Conservation (phyloP, 2,113 vertebrate genomes). For the Paradoxurus hermaphroditus region DNA sequence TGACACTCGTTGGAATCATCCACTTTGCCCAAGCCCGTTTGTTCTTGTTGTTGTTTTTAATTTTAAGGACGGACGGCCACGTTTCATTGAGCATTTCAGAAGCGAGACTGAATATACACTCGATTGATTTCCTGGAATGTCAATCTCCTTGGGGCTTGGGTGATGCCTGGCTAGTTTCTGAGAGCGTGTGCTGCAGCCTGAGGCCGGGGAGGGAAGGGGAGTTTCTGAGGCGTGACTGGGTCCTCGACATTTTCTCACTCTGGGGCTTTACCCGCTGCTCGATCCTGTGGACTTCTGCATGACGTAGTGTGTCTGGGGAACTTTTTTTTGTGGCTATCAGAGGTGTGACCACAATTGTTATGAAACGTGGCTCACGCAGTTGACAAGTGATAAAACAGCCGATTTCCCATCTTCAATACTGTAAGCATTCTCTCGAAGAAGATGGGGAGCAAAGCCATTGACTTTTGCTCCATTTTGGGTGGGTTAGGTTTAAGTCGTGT, state of each 20-base stretch:
- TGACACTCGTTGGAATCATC: not conserved
- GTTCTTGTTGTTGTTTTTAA: not conserved
- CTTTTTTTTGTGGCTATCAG: not conserved
- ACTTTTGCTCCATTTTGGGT: slow-evolving; percentile 65
- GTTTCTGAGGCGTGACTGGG: not conserved
- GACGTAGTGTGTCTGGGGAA: not conserved
- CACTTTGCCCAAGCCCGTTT: not conserved
- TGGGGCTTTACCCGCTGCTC: not conserved
- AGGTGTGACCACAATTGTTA: slow-evolving; percentile 59
- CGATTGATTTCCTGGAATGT: not conserved
- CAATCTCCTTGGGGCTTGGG: not conserved
- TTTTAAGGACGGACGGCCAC: not conserved
- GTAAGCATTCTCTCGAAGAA: slow-evolving; percentile 36
- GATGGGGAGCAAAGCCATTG: slow-evolving; percentile 58
- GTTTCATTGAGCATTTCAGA: not conserved
- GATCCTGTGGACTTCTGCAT: not conserved
- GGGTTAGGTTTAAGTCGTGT: slow-evolving; percentile 48
- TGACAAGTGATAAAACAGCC: slow-evolving; percentile 47
- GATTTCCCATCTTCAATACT: slow-evolving; percentile 52
- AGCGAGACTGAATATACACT: not conserved
- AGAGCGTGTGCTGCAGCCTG: not conserved
- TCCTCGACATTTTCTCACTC: not conserved
- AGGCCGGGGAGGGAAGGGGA: not conserved
- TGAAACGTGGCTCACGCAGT: slow-evolving; percentile 42
- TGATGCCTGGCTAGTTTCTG: not conserved